Base-by-base conservation (phyloP, 2,888 invertebrate genomes). In the Trichacis sp. region DNA sequence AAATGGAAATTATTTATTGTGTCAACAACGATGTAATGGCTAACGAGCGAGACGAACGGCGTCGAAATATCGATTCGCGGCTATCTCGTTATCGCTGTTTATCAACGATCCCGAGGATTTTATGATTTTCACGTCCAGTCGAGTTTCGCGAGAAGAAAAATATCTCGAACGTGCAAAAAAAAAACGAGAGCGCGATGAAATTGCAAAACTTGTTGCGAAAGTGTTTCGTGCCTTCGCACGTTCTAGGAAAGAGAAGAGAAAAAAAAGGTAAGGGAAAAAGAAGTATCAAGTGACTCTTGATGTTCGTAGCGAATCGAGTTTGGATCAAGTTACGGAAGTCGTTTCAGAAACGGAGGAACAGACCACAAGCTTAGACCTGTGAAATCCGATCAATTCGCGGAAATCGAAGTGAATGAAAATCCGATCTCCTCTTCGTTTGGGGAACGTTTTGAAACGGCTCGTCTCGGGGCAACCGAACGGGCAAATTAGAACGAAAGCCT, bases 381-480 rank as follows among this genome's bases (percentile, higher is more conserved):
- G 42, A 51, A 51, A 51, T 51, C 42, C 51, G 51, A 51, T 42
- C 51, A 29, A 51, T 51, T 51, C 15, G 15, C 51, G 43, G 29
- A 42, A 51, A 45, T 43, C 45, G 33, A 33, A 38, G 50, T 14
- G 38, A 19, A 50, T 50, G 38, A 50, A 50, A 50, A 50, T 18
- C 36, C 38, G 20, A 50, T 38, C 20, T 12, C 38, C 20, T 17
- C 14, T 5, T 46, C 46, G 20, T 19, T 12, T 17, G n/a, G 17
- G 9, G 43, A 15, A 15, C 40, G 40, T 15, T 40, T 2, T 3
- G 18, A 43, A 43, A 43, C 46, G 24, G 1, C 6, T 24, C 24
- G 12, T 14, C 3, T n/a, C 18, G 18, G 9, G 11, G 2, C 43
- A 43, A 14, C 15, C 8, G 15, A 12, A 14, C 14, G 40, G 2